Evolutionary conservation across 2,113 vertebrate genomes (phyloP), one percentile per base, ranked within the genome.

Genomic region (Prunella fulvescens): DNA sequence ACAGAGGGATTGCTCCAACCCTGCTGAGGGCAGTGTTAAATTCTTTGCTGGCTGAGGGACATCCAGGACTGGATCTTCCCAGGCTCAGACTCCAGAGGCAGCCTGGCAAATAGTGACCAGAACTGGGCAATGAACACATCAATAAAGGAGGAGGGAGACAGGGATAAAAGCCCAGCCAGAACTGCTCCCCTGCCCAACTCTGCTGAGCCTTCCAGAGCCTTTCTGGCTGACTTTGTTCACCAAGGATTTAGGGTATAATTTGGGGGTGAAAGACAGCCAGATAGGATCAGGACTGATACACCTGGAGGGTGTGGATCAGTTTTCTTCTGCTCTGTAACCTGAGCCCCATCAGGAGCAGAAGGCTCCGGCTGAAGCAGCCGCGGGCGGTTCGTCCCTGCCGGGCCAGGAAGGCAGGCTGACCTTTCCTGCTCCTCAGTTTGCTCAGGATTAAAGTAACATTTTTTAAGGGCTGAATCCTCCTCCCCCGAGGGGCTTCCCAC

Each of bases 371-470:
- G 81, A 33, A 88, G 86, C 65, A 58, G 83, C 82, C 65, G 79
- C 77, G 3, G 60, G 82, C 69, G 15, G 71, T 79, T 77, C 74
- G 45, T 64, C 92, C 92, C 81, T 66, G 24, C 82, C 26, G 24
- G 89, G 66, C 64, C 85, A 81, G 94, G 86, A 82, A 91, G 81
- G 72, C 64, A 6, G 56, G 71, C 86, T 95, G 91, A 92, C 92
- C 97, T 96, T 96, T 95, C 76, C 39, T 40, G 71, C 93, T 96
- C 88, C 88, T 4, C 13, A 37, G 62, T 77, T 92, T 82, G 56
- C 91, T 92, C 28, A 39, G 95, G 92, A 96, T 95, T 94, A 94
- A 96, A 94, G 92, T 93, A 92, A 95, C 93, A 90, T 57, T 82
- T 94, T 94, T 96, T 29, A 92, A 94, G 47, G 56, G 53, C 65